Evolutionary conservation across 2,113 vertebrate genomes (phyloP), one percentile per base, ranked within the genome.

Genomic region (Antechinus stuartii): DNA sequence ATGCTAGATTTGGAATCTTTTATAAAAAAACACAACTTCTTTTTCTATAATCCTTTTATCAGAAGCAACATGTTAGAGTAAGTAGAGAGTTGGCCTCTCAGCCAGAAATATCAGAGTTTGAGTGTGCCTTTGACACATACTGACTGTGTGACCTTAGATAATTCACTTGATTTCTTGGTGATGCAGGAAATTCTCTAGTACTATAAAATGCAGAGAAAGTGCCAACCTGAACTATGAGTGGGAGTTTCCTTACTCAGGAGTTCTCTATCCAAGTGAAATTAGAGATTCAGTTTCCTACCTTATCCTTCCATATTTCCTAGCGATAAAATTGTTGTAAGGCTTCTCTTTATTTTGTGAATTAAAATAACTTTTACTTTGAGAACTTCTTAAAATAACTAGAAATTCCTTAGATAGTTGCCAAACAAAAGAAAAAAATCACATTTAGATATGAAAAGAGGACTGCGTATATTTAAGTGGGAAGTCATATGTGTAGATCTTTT

Each of bases 321-420:
- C 94, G 54, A 25, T 95, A 92, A 94, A 56, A 91, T 14, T 92
- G 95, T 61, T n/a, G 2, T 22, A 84, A 22, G 68, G 16, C 68
- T 84, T 84, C 22, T 46, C 89, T 89, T 93, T 94, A 53, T 76
- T 89, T 89, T 94, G 57, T 61, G 54, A 89, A 54, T 54, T 92
- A 92, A 61, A 54, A 57, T 61, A 94, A 92, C 89, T 89, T 49
- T 16, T 56, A 46, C 35, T 54, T 84, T 52, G 92, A 94, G 53
- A 76, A 91, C 92, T 91, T 96, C 2, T 50, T 57, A 6, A 55
- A 93, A 91, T 91, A 90, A 90, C 16, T 89, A 50, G 93, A 94
- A 68, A 55, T 3, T 52, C 8, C 8, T 1, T 55, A 91, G 47
- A 22, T 35, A 93, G 92, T 94, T 46, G 68, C 68, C 68, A 84